Base-by-base conservation (phyloP, 2,113 vertebrate genomes). In the Otolemur garnettii region DNA sequence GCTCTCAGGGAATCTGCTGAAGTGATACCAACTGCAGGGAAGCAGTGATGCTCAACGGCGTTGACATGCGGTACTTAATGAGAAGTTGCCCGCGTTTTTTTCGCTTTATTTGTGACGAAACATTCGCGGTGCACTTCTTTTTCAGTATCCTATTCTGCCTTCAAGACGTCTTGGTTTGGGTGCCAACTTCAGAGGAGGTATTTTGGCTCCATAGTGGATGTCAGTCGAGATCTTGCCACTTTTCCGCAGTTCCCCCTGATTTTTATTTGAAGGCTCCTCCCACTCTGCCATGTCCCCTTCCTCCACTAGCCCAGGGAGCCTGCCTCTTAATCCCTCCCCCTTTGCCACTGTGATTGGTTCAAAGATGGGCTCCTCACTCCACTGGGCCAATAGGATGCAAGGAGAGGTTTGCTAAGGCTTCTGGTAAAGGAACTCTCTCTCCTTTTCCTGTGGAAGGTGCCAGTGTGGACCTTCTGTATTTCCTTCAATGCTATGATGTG, bases 61-160 rank as follows among this genome's bases (percentile, higher is more conserved):
- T 24, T 30, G 94, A 94, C 11, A 0, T 6, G 66, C n/a, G 97
- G 97, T 96, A 53, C 97, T 97, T 95, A 97, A 78, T 79, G 96
- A 96, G 97, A 98, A 98, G 97, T 87, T 96, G 97, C 97, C 97
- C 97, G 97, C 68, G 97, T 97, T 22, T 97, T 96, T 97, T 98
- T 98, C 97, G 97, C 97, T 98, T 55, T 96, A 59, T 96, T 81
- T 92, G 96, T 93, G 97, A 96, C 96, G 97, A 98, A 98, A 98
- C 97, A 98, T 98, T 98, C 96, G 97, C 96, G 97, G 97, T 97
- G 97, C 97, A 98, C 97, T 97, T 98, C 97, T 97, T 96, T 72
- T 96, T 98, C 96, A 93, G 97, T 60, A 90, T 53, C 97, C 96
- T 94, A 17, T 94, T 84, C 74, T 19, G 9, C 97, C 18, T 42